Conservation (phyloP, 2,797 vertebrate species). For the Lates japonicus region DNA sequence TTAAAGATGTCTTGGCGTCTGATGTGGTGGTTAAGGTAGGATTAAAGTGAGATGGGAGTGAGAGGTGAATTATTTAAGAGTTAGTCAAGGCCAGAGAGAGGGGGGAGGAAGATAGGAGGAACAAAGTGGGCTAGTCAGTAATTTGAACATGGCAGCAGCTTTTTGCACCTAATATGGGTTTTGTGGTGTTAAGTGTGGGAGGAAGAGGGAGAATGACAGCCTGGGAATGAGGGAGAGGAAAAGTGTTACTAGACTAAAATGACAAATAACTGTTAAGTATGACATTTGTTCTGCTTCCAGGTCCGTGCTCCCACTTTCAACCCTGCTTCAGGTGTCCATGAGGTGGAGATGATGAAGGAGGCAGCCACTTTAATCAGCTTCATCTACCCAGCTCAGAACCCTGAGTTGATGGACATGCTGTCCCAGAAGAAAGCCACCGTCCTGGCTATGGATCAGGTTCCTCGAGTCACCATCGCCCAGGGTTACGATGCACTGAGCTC, state of each 20-base stretch:
- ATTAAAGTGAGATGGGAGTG: conserved; percentile 26
- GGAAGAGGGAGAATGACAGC: background rate
- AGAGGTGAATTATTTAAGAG: background rate
- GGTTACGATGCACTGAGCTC: conserved; percentile 88
- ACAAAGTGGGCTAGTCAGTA: conserved; percentile 1
- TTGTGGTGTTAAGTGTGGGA: background rate
- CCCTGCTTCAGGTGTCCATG: conserved; percentile 81
- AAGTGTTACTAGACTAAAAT: background rate
- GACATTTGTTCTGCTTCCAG: conserved; percentile 65
- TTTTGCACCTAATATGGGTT: background rate
- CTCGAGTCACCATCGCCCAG: conserved; percentile 90
- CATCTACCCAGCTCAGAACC: conserved; percentile 88
- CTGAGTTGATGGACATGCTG: conserved; percentile 85
- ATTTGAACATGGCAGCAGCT: conserved; percentile 20
- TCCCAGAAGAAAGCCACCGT: conserved; percentile 85
- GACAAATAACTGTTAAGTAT: background rate
- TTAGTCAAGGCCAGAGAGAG: background rate
- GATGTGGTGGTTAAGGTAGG: conserved; percentile 86
- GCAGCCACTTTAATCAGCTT: conserved; percentile 86
- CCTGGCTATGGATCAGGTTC: conserved; percentile 90
- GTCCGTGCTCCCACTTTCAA: conserved; percentile 89
- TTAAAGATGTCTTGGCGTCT: conserved; percentile 82
- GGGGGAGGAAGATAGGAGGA: background rate
- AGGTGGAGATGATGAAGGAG: conserved; percentile 86
- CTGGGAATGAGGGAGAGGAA: background rate